Conservation (phyloP, 23 tunicate species). For the Ascidia mentula region DNA sequence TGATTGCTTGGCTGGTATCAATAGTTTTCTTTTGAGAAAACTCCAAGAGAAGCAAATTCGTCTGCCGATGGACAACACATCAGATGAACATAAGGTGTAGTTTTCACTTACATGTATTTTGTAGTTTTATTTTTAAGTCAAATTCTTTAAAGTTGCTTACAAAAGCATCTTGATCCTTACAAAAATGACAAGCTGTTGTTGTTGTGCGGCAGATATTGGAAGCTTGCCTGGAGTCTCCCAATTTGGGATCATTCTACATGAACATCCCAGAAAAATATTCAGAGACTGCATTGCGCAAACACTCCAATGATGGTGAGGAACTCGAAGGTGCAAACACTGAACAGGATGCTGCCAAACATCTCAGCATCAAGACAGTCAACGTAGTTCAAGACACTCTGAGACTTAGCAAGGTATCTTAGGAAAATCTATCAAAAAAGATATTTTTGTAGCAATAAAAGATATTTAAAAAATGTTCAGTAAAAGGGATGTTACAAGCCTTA, state of each 20-base stretch:
- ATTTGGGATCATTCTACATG: constrained; percentile 49
- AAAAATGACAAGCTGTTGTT: background rate
- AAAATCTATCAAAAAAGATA: background rate
- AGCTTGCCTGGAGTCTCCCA: constrained; percentile 50
- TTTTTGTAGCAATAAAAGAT: background rate
- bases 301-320: background rate
- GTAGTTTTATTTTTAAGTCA: too few species aligned
- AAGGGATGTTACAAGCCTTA: too few species aligned
- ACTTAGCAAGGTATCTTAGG: constrained; percentile 34
- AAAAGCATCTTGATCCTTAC: too few species aligned
- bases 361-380: constrained; percentile 35
- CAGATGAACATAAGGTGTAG: constrained; percentile 64
- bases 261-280: constrained; percentile 49
- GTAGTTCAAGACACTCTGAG: constrained; percentile 52
- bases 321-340: background rate
- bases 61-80: constrained; percentile 63
- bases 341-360: constrained; percentile 18
- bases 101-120: too few species aligned
- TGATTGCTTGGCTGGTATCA: constrained; percentile 56
- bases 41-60: constrained; percentile 53
- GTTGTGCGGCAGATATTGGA: constrained; percentile 28
- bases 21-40: constrained; percentile 70
- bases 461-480: too few species aligned
- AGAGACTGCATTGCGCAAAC: constrained; percentile 24
- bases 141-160: too few species aligned